Percentiles rank a stretch among this genome's conserved stretches.
phyloP scores from a whole-genome alignment of 2,113 vertebrate genomes.

The Solenodon paradoxus region DNA sequence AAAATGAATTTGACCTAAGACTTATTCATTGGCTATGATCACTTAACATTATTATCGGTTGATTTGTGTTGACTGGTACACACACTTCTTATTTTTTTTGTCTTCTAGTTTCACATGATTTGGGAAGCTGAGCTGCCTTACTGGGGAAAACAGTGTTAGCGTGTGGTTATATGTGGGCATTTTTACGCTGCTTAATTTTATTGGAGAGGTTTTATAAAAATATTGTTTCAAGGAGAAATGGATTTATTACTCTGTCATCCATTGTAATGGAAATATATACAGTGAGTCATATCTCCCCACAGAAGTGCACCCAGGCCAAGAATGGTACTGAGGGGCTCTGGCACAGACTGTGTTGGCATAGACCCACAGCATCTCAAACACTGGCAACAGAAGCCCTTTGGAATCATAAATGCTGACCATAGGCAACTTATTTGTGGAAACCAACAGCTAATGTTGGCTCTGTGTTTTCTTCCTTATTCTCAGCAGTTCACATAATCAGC shows the following conservation, averaged over 20 bases:
- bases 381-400: background rate
- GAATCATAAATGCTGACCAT: slow-evolving; percentile 58
- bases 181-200: background rate
- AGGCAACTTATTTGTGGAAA: slow-evolving; percentile 60
- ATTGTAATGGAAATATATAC: background rate
- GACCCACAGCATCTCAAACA: background rate
- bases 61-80: background rate
- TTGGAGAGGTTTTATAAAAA: slow-evolving; percentile 56
- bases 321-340: background rate
- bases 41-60: background rate
- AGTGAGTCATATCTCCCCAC: background rate
- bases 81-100: background rate
- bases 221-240: slow-evolving; percentile 14
- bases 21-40: background rate
- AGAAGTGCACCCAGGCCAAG: background rate
- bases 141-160: background rate
- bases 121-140: background rate
- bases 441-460: slow-evolving; percentile 35
- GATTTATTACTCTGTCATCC: slow-evolving; percentile 2
- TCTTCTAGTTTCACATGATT: background rate
- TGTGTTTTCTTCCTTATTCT: slow-evolving; percentile 55
- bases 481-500: slow-evolving; percentile 28
- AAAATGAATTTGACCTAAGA: background rate
- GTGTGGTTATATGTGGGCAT: background rate
- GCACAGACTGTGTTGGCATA: slow-evolving; percentile 10